Evolutionary conservation across 2,113 vertebrate genomes (phyloP), one percentile per base, ranked within the genome.

Genomic region (Pterophyllum scalare): DNA sequence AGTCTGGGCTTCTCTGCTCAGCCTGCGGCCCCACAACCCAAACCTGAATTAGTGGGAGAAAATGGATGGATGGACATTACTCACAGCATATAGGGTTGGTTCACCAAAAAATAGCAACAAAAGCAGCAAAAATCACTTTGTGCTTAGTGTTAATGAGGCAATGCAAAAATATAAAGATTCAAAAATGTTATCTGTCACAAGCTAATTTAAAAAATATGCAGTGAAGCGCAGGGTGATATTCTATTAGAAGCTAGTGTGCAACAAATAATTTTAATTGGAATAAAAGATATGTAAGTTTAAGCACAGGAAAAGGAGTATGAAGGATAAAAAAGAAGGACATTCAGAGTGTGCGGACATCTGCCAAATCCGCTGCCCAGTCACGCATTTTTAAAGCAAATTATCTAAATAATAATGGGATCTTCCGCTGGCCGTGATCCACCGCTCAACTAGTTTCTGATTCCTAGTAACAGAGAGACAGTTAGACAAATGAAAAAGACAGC

Each of bases 121-220:
- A 13, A 15, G 14, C 46, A 49, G 4, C 19, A 54, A 70, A 28
- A 70, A 31, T 70, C 24, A 31, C 24, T 70, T 70, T 52, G 3
- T 70, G 43, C 28, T 70, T 4, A 5, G 15, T 17, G 15, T 49
- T 52, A 52, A 52, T 52, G 15, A 19, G 17, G 15, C 6, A 52
- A 19, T 52, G 24, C 65, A 70, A 52, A 33, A 52, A 70, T 72
- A 33, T n/a, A 72, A 54, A 72, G 0, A 72, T 72, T 72, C 46
- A 72, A 28, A 72, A 72, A 33, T 54, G 6, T 72, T 54, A 72
- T 72, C 19, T 72, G 67, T 72, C 46, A 9, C 67, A 72, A 54
- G 46, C 26, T 72, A 70, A 70, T 70, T 70, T 43, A 72, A 72
- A 72, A 72, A 31, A 72, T 72, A 43, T 72, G 49, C 46, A 72